Percentiles rank a stretch among this genome's conserved stretches.
These are phyloP conservation scores for Epizoanthus scotinus DNA, from an alignment of 92 coral and sea anemone species.

Conservation along the genomic window DNA sequence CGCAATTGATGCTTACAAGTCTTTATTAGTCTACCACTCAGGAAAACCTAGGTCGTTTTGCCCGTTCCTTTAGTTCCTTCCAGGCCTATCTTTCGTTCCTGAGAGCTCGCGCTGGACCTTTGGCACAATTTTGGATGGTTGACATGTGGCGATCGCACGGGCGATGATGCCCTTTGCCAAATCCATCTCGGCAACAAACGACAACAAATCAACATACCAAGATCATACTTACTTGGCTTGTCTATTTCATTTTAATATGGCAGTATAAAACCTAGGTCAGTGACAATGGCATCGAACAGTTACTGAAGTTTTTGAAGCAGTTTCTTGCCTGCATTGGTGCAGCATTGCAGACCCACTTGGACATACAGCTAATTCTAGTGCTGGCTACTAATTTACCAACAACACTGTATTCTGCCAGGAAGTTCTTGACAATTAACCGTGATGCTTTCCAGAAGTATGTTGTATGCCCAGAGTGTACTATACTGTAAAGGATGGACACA, in stretches of 20 bases:
- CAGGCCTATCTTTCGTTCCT: conserved; percentile 35
- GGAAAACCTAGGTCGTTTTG: conserved; percentile 11
- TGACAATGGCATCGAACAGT: conserved; percentile 32
- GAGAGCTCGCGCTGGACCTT: conserved; percentile 36
- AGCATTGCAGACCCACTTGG: conserved; percentile 39
- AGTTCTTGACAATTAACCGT: conserved; percentile 19
- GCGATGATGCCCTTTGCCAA: conserved; percentile 10
- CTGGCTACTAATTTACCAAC: conserved; percentile 46
- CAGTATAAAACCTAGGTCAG: conserved; percentile 42
- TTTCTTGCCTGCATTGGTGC: conserved; percentile 43
- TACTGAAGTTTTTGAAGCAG: conserved; percentile 36
- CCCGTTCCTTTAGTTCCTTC: conserved; percentile 24
- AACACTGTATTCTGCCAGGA: conserved; percentile 43
- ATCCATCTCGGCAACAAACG: conserved; percentile 21
- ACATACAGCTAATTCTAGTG: conserved; percentile 34
- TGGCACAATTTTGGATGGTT: conserved; percentile 53
- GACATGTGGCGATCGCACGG: no score
- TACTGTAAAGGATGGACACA: conserved; percentile 36
- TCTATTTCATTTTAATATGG: conserved; percentile 51
- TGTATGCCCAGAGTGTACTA: conserved; percentile 56
- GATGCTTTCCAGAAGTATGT: conserved; percentile 12
- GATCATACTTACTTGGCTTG: conserved; percentile 38
- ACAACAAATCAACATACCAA: conserved; percentile 12
- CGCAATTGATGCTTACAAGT: conserved; percentile 10
- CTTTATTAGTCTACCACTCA: conserved; percentile 12